Evolutionary conservation across 1,140 invertebrate species (phyloP).

Genomic region (Drosophila trapezifrons): DNA sequence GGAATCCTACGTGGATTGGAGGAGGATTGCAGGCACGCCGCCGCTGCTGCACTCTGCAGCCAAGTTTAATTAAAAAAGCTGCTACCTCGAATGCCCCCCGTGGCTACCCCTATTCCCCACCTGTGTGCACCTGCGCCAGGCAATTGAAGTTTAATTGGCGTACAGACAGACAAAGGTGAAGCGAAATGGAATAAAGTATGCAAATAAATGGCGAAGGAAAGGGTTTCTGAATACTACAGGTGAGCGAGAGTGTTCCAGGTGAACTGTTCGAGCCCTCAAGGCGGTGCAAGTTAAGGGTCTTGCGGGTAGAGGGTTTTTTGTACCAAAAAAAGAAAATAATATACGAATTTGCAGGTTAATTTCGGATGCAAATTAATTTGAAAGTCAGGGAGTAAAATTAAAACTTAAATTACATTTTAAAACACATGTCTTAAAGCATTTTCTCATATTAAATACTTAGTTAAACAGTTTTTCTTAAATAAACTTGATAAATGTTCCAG

Average conservation of each 20-base stretch:
- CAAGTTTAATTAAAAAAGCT: conserved; percentile 76
- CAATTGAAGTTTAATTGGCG: conserved; percentile 75
- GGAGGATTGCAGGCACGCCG: conserved; percentile 1
- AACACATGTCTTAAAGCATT: no score
- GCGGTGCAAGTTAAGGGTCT: no score
- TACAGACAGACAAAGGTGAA: conserved; percentile 51
- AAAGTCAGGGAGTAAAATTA: no score
- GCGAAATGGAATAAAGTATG: conserved; percentile 35
- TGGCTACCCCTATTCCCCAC: no score
- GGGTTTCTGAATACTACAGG: neutral
- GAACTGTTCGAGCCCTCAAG: conserved; percentile 1
- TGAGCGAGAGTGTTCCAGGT: neutral
- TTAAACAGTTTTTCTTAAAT: neutral
- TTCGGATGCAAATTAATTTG: no score
- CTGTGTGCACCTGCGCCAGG: conserved; percentile 32
- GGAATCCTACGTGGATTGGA: neutral
- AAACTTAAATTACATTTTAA: no score
- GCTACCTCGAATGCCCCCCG: neutral
- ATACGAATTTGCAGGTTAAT: no score
- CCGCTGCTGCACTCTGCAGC: conserved; percentile 18
- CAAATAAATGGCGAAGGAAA: conserved; percentile 18
- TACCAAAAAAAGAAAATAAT: no score
- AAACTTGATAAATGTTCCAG: neutral
- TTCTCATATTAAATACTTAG: neutral
- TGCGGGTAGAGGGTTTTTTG: no score